phyloP scores from a whole-genome alignment of 2,113 vertebrate species.

The Pithys albifrons region DNA sequence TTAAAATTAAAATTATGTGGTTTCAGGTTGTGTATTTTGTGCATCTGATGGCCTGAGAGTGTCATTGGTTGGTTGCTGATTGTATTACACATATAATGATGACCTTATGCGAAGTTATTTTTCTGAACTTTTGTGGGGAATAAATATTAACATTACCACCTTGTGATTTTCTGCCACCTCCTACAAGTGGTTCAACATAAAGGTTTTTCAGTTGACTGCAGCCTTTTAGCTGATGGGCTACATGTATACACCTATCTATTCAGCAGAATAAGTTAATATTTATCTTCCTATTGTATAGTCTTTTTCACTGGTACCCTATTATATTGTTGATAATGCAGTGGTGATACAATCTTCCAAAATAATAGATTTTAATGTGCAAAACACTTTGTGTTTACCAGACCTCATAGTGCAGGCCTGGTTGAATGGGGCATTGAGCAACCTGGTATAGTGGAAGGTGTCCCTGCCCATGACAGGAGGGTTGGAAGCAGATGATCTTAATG shows the following conservation, averaged over 20 bases:
- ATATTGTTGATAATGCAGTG: not conserved
- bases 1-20: not conserved
- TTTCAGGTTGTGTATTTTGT: not conserved
- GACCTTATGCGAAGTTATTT: not conserved
- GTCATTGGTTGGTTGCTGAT: not conserved
- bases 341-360: not conserved
- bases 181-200: not conserved
- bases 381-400: not conserved
- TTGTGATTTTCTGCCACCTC: not conserved
- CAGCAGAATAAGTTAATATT: not conserved
- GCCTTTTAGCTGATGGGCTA: not conserved
- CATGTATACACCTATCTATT: not conserved
- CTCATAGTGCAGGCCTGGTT: not conserved
- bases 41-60: not conserved
- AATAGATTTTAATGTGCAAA: not conserved
- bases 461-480: not conserved
- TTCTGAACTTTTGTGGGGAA: not conserved
- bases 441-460: not conserved
- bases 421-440: not conserved
- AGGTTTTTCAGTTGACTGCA: not conserved
- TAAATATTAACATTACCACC: not conserved
- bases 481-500: not conserved
- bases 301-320: not conserved
- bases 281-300: not conserved
- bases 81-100: not conserved